Evolutionary conservation across 2,888 invertebrate genomes (phyloP), one percentile per base, ranked within the genome.

Genomic region (Thymelicus sylvestris): DNA sequence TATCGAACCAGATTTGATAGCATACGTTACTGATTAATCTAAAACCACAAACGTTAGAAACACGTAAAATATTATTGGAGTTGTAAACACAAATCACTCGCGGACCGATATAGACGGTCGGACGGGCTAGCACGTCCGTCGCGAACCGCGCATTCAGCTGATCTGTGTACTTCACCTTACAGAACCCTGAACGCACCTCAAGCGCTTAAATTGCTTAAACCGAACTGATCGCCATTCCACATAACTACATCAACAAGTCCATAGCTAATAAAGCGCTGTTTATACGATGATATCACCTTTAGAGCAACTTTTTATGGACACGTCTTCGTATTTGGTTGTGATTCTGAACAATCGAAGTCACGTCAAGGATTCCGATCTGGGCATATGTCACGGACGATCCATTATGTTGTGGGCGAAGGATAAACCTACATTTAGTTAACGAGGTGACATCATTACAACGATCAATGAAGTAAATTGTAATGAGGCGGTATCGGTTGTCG

Each of bases 121-220:
- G 77, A 73, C 76, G 73, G 74, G 41, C 65, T 24, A 7, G 79
- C 85, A 81, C 91, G 91, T 86, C 87, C 77, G 81, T 75, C 82
- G 78, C 81, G 74, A 81, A 78, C 84, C 81, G 81, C 80, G 80
- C 79, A 74, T 75, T 78, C 86, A 87, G 85, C 82, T 86, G 85
- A 85, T 87, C 83, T 83, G 85, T 78, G 78, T 80, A 79, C 78
- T 76, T 77, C 76, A 74, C 75, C 78, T 75, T 75, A 74, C 68
- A 74, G 66, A 73, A 78, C 76, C 66, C 73, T 73, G 65, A 67
- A 77, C 76, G 72, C 74, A 70, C 74, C 59, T 72, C 67, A 67
- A 78, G 79, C 80, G 80, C 76, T 79, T 77, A 31, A 75, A 78
- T 78, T 80, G 80, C 76, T 79, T 77, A 31, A 75, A 78, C 79